phyloP scores from a whole-genome alignment of 2,113 vertebrate species.

The Protomyctophum bolini region DNA sequence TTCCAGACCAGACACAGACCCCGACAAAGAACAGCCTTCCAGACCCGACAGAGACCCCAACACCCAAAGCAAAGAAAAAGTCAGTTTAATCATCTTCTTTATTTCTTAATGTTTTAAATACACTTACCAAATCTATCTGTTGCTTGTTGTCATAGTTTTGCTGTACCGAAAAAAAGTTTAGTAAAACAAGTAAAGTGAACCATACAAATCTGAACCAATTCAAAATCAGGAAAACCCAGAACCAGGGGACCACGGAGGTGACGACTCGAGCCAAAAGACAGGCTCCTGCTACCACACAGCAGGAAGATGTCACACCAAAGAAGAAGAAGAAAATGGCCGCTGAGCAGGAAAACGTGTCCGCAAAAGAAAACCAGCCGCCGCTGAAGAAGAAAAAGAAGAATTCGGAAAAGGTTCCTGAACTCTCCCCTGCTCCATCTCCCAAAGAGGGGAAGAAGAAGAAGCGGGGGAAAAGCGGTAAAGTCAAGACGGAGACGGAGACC shows the following conservation, averaged over 20 bases:
- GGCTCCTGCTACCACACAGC: background rate
- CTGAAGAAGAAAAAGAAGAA: conserved; percentile 8
- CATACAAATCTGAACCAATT: background rate
- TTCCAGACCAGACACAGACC: background rate
- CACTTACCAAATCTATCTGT: background rate
- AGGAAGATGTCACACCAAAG: conserved; percentile 28
- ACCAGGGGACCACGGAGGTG: background rate
- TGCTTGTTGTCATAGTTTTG: background rate
- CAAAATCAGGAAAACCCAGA: conserved; percentile 24
- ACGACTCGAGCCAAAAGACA: conserved; percentile 16
- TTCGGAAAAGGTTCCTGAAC: background rate
- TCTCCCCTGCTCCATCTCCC: background rate
- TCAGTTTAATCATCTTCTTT: conserved; percentile 11
- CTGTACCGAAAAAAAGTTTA: background rate
- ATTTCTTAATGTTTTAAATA: background rate
- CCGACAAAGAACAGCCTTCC: background rate
- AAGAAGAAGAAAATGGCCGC: conserved; percentile 23
- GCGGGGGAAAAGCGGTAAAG: background rate
- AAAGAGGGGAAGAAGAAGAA: conserved; percentile 26
- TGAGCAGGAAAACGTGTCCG: conserved; percentile 37
- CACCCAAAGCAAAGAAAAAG: conserved; percentile 20
- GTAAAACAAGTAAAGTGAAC: background rate
- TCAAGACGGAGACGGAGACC: background rate
- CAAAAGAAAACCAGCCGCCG: conserved; percentile 55
- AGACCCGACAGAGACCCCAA: background rate